phyloP scores from a whole-genome alignment of 2,888 invertebrate genomes.

The Ephialtes manifestator region DNA sequence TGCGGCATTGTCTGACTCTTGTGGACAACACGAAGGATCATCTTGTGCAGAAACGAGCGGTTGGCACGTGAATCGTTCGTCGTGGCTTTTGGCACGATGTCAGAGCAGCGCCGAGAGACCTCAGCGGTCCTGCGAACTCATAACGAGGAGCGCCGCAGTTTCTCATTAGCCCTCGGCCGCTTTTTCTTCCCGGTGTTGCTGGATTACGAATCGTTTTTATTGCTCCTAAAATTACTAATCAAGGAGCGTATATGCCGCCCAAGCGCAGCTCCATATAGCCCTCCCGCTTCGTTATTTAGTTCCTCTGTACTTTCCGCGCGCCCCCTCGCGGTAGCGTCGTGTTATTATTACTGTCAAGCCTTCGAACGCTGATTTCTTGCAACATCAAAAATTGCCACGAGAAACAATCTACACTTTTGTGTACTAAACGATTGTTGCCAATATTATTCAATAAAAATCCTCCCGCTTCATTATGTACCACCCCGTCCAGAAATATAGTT shows the following conservation, averaged over 20 bases:
- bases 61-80: neutral
- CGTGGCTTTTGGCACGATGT: conserved; percentile 19
- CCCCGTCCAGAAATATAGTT: too few relatives aligned
- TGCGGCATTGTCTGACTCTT: neutral
- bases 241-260: conserved; percentile 67
- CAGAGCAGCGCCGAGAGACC: neutral
- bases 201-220: conserved; percentile 81
- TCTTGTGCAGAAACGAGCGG: neutral
- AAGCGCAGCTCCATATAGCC: neutral
- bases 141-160: conserved; percentile 77
- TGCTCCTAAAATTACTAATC: conserved; percentile 82
- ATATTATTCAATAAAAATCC: neutral
- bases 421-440: too few relatives aligned
- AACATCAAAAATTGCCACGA: conserved; percentile 1
- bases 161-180: conserved; percentile 79
- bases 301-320: neutral
- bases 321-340: neutral
- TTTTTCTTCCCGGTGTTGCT: conserved; percentile 74
- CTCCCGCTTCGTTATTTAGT: conserved; percentile 34
- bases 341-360: conserved; percentile 12
- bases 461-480: neutral
- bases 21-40: neutral
- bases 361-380: neutral
- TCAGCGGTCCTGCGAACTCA: conserved; percentile 18
- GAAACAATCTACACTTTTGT: neutral